Conservation (phyloP, 1,140 invertebrate genomes). For the Schlechtendalia chinensis region DNA sequence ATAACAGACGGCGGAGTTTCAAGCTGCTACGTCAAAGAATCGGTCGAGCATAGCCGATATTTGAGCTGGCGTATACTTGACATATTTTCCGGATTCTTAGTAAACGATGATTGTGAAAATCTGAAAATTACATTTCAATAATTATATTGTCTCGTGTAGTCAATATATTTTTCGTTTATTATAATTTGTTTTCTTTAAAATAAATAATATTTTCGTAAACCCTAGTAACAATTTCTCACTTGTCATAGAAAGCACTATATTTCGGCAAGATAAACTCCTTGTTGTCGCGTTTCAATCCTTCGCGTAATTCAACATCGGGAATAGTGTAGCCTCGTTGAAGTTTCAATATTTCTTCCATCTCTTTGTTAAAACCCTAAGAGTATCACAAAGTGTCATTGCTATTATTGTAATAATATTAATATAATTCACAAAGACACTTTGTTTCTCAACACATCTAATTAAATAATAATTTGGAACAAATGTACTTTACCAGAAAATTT, state of each 20-base stretch:
- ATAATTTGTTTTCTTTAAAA: neutral
- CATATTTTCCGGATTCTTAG: conserved; percentile 94
- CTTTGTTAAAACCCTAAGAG: conserved; percentile 85
- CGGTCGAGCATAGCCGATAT: conserved; percentile 74
- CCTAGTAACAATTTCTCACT: conserved; percentile 57
- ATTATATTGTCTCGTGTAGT: too few relatives aligned
- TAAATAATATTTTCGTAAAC: neutral
- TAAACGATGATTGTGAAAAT: conserved; percentile 73
- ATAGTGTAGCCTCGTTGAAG: conserved; percentile 89
- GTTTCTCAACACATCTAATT: too few relatives aligned
- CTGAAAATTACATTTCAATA: conserved; percentile 56
- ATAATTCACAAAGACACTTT: too few relatives aligned
- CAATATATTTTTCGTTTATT: neutral
- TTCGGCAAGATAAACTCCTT: conserved; percentile 80
- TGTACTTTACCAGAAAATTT: too few relatives aligned
- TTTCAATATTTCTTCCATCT: conserved; percentile 84
- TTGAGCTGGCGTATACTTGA: conserved; percentile 86
- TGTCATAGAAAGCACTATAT: conserved; percentile 77
- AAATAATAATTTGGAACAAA: too few relatives aligned
- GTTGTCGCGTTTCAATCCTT: conserved; percentile 79
- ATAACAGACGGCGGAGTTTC: conserved; percentile 52
- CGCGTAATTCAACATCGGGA: conserved; percentile 83
- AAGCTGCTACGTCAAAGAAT: conserved; percentile 80
- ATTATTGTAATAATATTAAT: too few relatives aligned
- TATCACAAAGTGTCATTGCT: conserved; percentile 52